Evolutionary conservation across 92 coral and sea anemone species (phyloP).

Genomic region (Palythoa heliodiscus): DNA sequence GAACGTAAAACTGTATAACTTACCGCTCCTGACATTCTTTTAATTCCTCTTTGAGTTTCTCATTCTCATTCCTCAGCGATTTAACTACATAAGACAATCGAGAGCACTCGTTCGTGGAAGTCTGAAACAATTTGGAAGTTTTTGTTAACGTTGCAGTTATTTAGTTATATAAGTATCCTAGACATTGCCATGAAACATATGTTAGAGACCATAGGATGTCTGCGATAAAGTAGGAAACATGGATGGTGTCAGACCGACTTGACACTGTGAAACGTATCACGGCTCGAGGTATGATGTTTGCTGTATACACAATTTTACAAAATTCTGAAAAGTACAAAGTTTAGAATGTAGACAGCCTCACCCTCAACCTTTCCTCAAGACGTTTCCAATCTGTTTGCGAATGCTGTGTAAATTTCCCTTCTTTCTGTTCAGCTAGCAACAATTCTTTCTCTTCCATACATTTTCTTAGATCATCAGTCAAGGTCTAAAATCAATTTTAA

Average conservation of each 20-base stretch:
- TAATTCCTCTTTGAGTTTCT: slow-evolving; percentile 74
- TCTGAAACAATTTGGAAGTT: slow-evolving; percentile 20
- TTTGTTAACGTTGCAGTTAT: not conserved
- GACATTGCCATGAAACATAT: too few species aligned
- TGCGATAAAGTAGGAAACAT: too few species aligned
- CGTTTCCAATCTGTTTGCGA: slow-evolving; percentile 56
- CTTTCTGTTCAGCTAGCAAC: slow-evolving; percentile 60
- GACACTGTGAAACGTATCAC: too few species aligned
- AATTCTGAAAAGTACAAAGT: not conserved
- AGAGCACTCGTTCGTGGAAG: slow-evolving; percentile 76
- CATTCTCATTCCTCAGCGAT: slow-evolving; percentile 76
- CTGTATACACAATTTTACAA: not conserved
- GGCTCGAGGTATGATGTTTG: too few species aligned
- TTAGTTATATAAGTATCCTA: too few species aligned
- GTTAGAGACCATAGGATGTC: too few species aligned
- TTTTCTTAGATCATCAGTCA: slow-evolving; percentile 78
- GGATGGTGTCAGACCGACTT: too few species aligned
- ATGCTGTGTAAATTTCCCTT: slow-evolving; percentile 24
- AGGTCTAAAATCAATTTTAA: slow-evolving; percentile 48
- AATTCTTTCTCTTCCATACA: slow-evolving; percentile 75
- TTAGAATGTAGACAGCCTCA: not conserved
- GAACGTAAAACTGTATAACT: not conserved
- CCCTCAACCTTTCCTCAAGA: slow-evolving; percentile 75
- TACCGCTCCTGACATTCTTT: slow-evolving; percentile 74
- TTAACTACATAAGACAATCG: slow-evolving; percentile 79